Percentiles rank a stretch among this genome's conserved stretches.
These are phyloP conservation scores for Kryptolebias ocellatus DNA, from an alignment of 2,797 vertebrate genomes.

Conservation along the genomic window DNA sequence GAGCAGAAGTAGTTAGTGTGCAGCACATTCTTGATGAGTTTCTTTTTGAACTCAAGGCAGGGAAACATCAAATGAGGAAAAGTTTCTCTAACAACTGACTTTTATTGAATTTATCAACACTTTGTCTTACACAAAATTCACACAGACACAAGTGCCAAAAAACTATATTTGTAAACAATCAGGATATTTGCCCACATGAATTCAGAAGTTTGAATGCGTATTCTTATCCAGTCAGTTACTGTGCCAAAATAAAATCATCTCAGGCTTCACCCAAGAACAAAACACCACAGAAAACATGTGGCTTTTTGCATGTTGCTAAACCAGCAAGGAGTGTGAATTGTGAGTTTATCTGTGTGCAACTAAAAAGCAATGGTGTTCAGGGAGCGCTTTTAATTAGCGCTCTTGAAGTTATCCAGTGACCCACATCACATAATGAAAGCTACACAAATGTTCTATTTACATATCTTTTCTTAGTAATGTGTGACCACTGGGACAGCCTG, in stretches of 20 bases:
- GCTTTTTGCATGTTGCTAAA: constrained; percentile 35
- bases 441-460: constrained; percentile 79
- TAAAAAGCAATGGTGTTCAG: constrained; percentile 57
- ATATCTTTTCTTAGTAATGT: constrained; percentile 77
- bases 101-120: constrained; percentile 1
- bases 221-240: constrained; percentile 40
- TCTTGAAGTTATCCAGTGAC: constrained; percentile 77
- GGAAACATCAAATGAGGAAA: neutral
- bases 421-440: constrained; percentile 80
- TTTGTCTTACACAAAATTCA: neutral
- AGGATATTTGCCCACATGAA: constrained; percentile 10
- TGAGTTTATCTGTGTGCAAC: constrained; percentile 44
- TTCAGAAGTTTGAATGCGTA: constrained; percentile 19
- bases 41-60: constrained; percentile 6
- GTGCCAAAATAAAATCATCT: constrained; percentile 32
- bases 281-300: constrained; percentile 36
- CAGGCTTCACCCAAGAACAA: constrained; percentile 27
- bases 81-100: constrained; percentile 5
- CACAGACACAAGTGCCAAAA: neutral
- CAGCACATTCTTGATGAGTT: constrained; percentile 42
- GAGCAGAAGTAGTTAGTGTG: constrained; percentile 30
- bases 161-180: constrained; percentile 26
- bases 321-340: constrained; percentile 47
- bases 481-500: constrained; percentile 69
- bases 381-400: constrained; percentile 75